Conservation (phyloP, 1,140 invertebrate species). For the Magallana angulata region DNA sequence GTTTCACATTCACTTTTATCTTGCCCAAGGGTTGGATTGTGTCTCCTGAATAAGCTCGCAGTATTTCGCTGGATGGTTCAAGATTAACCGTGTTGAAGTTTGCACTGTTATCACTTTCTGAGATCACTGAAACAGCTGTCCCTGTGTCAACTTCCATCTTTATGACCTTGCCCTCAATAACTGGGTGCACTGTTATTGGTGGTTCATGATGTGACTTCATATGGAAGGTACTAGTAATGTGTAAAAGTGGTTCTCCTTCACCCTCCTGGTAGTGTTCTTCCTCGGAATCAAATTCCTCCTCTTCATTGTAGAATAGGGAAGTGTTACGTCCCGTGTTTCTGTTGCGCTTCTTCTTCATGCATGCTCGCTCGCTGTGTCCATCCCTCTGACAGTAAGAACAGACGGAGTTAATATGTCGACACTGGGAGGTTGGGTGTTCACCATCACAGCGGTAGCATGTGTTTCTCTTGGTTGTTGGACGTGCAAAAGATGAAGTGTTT, state of each 20-base stretch:
- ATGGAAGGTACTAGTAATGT: background rate
- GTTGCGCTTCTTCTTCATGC: background rate
- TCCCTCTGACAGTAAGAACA: slow-evolving; percentile 32
- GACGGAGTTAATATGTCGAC: background rate
- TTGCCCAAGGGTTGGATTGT: slow-evolving; percentile 8
- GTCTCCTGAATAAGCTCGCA: slow-evolving; percentile 39
- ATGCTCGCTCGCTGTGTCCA: slow-evolving; percentile 43
- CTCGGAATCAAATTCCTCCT: too few species aligned
- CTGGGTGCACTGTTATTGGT: slow-evolving; percentile 24
- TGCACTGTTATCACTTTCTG: background rate
- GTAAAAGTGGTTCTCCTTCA: background rate
- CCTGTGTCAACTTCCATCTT: slow-evolving; percentile 55
- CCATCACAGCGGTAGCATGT: slow-evolving; percentile 30
- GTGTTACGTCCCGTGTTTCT: background rate
- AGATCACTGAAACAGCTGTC: slow-evolving; percentile 26
- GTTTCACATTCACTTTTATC: slow-evolving; percentile 29
- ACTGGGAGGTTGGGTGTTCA: background rate
- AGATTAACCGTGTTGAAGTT: background rate
- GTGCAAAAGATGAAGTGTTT: background rate
- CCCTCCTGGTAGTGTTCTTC: background rate
- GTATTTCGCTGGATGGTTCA: background rate
- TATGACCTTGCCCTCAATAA: slow-evolving; percentile 37
- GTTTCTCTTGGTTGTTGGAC: too few species aligned
- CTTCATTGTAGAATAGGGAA: background rate
- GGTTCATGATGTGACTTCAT: background rate